Conservation (phyloP, 2,797 vertebrate species). For the Neomorphus geoffroyi region DNA sequence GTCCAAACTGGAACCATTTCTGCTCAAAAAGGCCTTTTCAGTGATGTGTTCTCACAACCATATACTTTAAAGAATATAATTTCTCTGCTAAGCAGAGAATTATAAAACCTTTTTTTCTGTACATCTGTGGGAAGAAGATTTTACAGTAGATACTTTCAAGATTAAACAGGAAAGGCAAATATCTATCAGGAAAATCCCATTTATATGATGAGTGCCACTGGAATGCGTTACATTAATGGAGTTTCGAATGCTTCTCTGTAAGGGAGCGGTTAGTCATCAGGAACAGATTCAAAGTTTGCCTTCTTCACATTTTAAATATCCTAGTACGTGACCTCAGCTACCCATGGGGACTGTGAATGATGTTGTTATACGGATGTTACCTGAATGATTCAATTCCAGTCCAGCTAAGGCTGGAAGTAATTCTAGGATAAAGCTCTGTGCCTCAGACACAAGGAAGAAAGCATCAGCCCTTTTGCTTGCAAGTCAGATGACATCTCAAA, state of each 20-base stretch:
- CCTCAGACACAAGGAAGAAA: background rate
- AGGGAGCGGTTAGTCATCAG: background rate
- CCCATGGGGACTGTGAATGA: background rate
- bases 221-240: background rate
- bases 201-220: background rate
- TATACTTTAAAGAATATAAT: background rate
- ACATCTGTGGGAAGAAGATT: background rate
- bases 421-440: background rate
- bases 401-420: background rate
- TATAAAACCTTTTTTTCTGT: background rate
- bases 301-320: background rate
- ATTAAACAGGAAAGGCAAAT: background rate
- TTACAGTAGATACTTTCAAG: background rate
- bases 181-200: background rate
- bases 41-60: background rate
- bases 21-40: background rate
- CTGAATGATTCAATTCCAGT: background rate
- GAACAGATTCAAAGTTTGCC: background rate
- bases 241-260: background rate
- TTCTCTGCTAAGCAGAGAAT: background rate
- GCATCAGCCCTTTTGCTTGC: background rate
- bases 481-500: background rate
- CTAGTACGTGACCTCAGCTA: background rate
- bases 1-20: background rate
- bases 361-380: background rate